Evolutionary conservation across 2,888 invertebrate genomes (phyloP).

Genomic region (Pelosia muscerda): DNA sequence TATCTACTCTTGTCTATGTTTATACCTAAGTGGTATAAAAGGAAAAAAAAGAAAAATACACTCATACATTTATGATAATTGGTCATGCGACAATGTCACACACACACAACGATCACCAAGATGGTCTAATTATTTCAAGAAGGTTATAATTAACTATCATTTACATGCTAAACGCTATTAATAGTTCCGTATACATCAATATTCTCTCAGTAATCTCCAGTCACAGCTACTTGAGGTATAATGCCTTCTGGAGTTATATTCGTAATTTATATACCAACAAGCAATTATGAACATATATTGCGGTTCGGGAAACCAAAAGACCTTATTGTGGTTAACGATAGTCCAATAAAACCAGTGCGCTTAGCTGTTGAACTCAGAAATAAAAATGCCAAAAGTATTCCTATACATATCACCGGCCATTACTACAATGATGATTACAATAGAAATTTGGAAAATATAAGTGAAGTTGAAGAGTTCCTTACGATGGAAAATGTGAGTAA

Average conservation of each 20-base stretch:
- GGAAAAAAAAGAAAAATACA: not conserved
- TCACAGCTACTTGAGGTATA: not conserved
- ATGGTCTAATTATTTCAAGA: slow-evolving; percentile 49
- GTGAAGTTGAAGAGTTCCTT: slow-evolving; percentile 84
- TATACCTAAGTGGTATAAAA: no score
- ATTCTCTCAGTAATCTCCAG: slow-evolving; percentile 26
- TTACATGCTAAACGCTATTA: slow-evolving; percentile 44
- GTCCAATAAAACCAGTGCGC: slow-evolving; percentile 62
- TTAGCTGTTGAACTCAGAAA: slow-evolving; percentile 74
- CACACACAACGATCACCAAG: slow-evolving; percentile 16
- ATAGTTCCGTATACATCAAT: slow-evolving; percentile 32
- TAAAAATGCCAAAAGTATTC: slow-evolving; percentile 76
- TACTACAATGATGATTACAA: slow-evolving; percentile 74
- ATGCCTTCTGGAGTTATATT: slow-evolving; percentile 90
- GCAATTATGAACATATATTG: slow-evolving; percentile 88
- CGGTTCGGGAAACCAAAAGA: slow-evolving; percentile 82
- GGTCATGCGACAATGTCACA: slow-evolving; percentile 35
- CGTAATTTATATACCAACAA: slow-evolving; percentile 89
- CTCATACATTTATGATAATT: not conserved
- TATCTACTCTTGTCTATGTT: no score
- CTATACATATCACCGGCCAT: slow-evolving; percentile 74
- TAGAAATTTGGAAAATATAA: slow-evolving; percentile 71
- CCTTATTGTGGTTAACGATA: slow-evolving; percentile 60
- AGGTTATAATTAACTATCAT: slow-evolving; percentile 59
- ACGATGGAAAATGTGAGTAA: slow-evolving; percentile 89